phyloP scores from a whole-genome alignment of 1,140 invertebrate species.

The Scaptomyza hsui region DNA sequence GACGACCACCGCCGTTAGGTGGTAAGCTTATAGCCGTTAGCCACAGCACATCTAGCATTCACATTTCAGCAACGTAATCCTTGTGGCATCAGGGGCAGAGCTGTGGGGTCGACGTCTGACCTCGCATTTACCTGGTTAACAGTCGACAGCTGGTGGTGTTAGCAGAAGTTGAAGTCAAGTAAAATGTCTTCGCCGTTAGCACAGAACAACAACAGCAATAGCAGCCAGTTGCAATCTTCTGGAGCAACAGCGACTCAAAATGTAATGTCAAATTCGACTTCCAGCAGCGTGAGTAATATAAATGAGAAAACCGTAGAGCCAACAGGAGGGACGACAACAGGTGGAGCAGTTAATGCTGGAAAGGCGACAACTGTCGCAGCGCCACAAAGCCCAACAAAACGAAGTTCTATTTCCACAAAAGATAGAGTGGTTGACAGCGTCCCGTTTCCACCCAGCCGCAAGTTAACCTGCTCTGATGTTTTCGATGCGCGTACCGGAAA shows the following conservation, averaged over 20 bases:
- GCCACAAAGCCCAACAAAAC: constrained; percentile 76
- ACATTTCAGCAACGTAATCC: constrained; percentile 1
- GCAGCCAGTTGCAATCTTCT: constrained; percentile 41
- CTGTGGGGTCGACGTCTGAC: constrained; percentile 26
- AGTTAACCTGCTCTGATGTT: constrained; percentile 97
- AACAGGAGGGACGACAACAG: constrained; percentile 19
- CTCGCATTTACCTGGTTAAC: constrained; percentile 30
- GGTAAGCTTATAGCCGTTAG: not conserved
- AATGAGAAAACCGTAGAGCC: constrained; percentile 41
- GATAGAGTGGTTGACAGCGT: constrained; percentile 86
- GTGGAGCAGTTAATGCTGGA: constrained; percentile 4
- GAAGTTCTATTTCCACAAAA: constrained; percentile 78
- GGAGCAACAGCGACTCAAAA: constrained; percentile 47
- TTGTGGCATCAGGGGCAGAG: constrained; percentile 7
- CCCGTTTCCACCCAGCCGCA: constrained; percentile 98
- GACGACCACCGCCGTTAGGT: too few relatives aligned
- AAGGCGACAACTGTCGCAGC: constrained; percentile 12
- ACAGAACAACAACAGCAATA: constrained; percentile 72
- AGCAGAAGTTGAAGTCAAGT: constrained; percentile 20
- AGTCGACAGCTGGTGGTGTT: constrained; percentile 10
- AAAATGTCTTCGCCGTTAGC: constrained; percentile 75
- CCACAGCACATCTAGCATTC: not conserved
- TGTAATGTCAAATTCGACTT: constrained; percentile 35
- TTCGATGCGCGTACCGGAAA: constrained; percentile 97
- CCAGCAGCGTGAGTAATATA: constrained; percentile 46